phyloP scores from a whole-genome alignment of 2,797 vertebrate genomes.

The Buphagus erythrorhynchus region DNA sequence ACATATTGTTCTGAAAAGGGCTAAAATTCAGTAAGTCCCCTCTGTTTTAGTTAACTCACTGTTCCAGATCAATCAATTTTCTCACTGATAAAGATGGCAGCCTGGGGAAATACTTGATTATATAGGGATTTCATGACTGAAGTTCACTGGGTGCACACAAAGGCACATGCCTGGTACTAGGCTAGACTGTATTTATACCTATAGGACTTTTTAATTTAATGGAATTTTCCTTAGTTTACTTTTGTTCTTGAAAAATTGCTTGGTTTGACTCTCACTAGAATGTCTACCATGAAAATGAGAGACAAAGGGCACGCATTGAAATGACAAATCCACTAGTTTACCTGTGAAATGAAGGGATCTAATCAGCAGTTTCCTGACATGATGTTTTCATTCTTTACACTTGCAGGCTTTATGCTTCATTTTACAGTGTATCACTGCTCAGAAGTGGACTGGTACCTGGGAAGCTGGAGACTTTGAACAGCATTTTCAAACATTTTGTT shows the following conservation, averaged over 20 bases:
- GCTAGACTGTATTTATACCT: not conserved
- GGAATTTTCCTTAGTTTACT: not conserved
- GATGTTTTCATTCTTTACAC: not conserved
- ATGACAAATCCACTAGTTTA: not conserved
- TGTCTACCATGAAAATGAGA: not conserved
- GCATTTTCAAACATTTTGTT: not conserved
- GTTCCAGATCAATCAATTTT: not conserved
- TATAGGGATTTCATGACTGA: not conserved
- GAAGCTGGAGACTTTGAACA: not conserved
- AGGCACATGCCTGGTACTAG: not conserved
- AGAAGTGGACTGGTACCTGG: not conserved
- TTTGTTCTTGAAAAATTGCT: not conserved
- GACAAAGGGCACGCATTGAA: rapidly evolving
- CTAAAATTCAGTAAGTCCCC: not conserved
- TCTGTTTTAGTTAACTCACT: not conserved
- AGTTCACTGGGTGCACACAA: not conserved
- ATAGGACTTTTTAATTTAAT: not conserved
- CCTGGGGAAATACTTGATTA: not conserved
- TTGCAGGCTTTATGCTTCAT: not conserved
- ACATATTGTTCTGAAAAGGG: not conserved
- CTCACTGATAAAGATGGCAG: not conserved
- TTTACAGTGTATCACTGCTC: not conserved
- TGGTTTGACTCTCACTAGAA: not conserved
- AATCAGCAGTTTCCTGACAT: not conserved
- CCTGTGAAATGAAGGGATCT: not conserved